These are phyloP conservation scores for Drusus annulatus DNA, from an alignment of 1,140 invertebrate genomes.

Conservation along the genomic window DNA sequence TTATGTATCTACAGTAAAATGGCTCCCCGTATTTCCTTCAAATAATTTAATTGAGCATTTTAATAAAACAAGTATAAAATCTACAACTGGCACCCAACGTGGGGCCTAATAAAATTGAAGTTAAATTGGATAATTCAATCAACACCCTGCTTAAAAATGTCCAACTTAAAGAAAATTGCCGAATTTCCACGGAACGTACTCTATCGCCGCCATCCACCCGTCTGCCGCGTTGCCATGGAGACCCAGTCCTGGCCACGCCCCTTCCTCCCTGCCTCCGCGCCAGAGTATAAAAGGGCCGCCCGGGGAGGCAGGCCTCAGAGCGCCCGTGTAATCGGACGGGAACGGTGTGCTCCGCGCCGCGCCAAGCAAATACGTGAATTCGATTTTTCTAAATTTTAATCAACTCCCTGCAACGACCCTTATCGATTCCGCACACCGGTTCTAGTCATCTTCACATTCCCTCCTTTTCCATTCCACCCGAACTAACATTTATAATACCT, in stretches of 20 bases:
- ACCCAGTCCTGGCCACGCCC: conserved; percentile 16
- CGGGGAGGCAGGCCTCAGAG: conserved; percentile 29
- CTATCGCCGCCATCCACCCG: conserved; percentile 25
- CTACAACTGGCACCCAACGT: too few species aligned
- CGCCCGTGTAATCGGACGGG: conserved; percentile 28
- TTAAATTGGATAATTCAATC: too few species aligned
- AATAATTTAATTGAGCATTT: too few species aligned
- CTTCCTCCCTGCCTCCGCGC: conserved; percentile 19
- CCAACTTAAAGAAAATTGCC: background rate
- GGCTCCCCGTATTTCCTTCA: too few species aligned
- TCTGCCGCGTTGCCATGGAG: conserved; percentile 30
- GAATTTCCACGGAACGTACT: background rate
- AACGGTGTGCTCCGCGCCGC: conserved; percentile 6
- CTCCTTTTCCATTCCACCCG: background rate
- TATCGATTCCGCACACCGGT: conserved; percentile 12
- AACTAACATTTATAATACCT: too few species aligned
- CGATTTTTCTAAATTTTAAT: conserved; percentile 18
- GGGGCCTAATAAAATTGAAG: too few species aligned
- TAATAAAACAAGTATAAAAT: too few species aligned
- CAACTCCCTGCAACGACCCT: background rate
- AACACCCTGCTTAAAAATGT: background rate
- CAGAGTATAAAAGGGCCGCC: conserved; percentile 37
- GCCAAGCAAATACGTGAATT: background rate
- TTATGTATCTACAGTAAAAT: too few species aligned
- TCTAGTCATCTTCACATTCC: background rate